A percentile compares a stretch with the other conserved stretches of the same genome.
phyloP scores from a whole-genome alignment of 2,888 invertebrate species.

The Nezara viridula region DNA sequence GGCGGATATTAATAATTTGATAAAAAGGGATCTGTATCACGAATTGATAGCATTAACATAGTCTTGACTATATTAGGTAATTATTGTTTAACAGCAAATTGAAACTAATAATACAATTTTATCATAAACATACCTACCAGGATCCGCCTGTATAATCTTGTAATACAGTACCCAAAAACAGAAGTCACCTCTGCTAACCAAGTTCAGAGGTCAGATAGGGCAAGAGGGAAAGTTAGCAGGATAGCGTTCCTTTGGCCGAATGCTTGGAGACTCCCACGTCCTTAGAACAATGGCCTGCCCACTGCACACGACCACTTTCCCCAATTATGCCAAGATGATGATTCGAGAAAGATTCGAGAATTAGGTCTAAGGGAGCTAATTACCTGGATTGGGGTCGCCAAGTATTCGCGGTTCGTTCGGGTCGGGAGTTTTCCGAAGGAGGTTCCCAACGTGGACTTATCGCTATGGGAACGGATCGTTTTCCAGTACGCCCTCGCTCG shows the following conservation, averaged over 20 bases:
- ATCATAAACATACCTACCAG: not conserved
- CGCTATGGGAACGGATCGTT: not conserved
- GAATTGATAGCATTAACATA: too few relatives aligned
- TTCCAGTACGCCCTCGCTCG: not conserved
- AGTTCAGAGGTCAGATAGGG: slow-evolving; percentile 21
- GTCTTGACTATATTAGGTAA: too few relatives aligned
- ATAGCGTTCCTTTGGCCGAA: not conserved
- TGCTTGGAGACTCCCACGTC: not conserved
- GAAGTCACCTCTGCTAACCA: not conserved
- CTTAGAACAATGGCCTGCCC: slow-evolving; percentile 33
- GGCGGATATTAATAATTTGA: too few relatives aligned
- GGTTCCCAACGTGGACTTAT: not conserved
- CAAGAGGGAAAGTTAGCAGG: not conserved
- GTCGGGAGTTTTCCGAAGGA: not conserved
- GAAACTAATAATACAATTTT: too few relatives aligned
- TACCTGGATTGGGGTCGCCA: not conserved
- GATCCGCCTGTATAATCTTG: not conserved
- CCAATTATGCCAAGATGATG: slow-evolving; percentile 36
- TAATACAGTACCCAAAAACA: not conserved
- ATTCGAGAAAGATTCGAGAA: not conserved
- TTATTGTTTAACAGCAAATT: too few relatives aligned
- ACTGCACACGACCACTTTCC: not conserved
- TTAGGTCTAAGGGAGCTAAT: not conserved
- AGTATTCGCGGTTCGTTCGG: not conserved
- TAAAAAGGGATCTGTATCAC: too few relatives aligned